A percentile compares a stretch with the other conserved stretches of the same genome.
phyloP scores from a whole-genome alignment of 2,797 vertebrate genomes.

The Chaenodraco wilsoni region DNA sequence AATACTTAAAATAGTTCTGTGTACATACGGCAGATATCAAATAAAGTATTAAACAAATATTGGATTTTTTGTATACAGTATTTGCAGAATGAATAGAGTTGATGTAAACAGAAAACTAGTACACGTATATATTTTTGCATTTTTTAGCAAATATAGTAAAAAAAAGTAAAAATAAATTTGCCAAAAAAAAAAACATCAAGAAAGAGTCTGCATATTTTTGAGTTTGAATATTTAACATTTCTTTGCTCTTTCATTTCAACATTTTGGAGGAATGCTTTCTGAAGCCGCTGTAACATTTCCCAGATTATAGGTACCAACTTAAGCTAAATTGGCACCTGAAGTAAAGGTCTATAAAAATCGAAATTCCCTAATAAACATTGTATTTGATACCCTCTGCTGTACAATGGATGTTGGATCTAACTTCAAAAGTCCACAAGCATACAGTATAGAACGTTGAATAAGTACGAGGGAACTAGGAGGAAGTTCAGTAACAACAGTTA shows the following conservation, averaged over 20 bases:
- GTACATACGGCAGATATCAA: background rate
- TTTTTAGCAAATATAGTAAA: no score
- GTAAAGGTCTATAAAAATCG: background rate
- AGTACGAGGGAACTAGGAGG: background rate
- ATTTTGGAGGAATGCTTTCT: background rate
- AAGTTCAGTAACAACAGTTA: slow-evolving; percentile 21
- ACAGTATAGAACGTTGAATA: background rate
- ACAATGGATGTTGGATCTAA: background rate
- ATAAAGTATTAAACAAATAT: background rate
- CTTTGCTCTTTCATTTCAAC: background rate
- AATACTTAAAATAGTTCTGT: no score
- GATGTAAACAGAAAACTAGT: background rate
- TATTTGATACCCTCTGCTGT: background rate
- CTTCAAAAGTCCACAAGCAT: background rate
- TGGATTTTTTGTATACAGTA: background rate
- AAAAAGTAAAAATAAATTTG: no score
- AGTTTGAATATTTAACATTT: background rate
- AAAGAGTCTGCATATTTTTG: background rate
- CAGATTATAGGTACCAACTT: background rate
- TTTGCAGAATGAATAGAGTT: background rate
- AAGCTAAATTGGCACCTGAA: background rate
- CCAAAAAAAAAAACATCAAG: background rate
- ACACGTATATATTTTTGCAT: background rate
- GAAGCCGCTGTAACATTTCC: background rate
- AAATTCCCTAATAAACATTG: background rate